These are phyloP conservation scores for Pungitius pungitius DNA, from an alignment of 2,113 vertebrate species.

Conservation along the genomic window DNA sequence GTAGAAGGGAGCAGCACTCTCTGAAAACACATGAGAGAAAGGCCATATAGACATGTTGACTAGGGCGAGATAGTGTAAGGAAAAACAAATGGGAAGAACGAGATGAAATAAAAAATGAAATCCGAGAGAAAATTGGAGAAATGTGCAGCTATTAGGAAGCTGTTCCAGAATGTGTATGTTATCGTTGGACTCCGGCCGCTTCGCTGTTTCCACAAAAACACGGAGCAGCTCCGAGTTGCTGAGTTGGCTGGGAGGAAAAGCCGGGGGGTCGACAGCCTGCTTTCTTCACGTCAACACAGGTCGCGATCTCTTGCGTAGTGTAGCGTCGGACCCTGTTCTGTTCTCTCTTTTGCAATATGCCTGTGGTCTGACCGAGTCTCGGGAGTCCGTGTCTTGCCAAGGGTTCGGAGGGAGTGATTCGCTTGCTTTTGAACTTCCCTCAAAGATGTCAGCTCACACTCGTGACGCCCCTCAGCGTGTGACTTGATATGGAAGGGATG, in stretches of 20 bases:
- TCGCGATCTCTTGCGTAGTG: constrained; percentile 23
- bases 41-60: background rate
- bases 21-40: constrained; percentile 28
- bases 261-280: constrained; percentile 23
- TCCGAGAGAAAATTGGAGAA: constrained; percentile 29
- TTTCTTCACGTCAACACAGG: constrained; percentile 34
- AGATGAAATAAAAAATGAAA: constrained; percentile 55
- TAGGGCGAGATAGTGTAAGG: constrained; percentile 22
- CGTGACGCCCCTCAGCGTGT: background rate
- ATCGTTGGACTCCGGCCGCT: constrained; percentile 70
- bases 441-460: constrained; percentile 10
- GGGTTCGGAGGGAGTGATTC: background rate
- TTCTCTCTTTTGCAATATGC: constrained; percentile 33
- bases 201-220: constrained; percentile 63
- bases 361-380: constrained; percentile 6
- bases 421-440: constrained; percentile 5
- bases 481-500: background rate
- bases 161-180: constrained; percentile 63
- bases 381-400: background rate
- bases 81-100: constrained; percentile 39
- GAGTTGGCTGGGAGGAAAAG: constrained; percentile 46
- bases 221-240: constrained; percentile 54
- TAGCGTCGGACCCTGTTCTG: constrained; percentile 3
- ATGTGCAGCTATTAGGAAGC: constrained; percentile 61
- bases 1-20: constrained; percentile 18